Evolutionary conservation across 2,888 invertebrate species (phyloP).

Genomic region (Heteropelma amictum): DNA sequence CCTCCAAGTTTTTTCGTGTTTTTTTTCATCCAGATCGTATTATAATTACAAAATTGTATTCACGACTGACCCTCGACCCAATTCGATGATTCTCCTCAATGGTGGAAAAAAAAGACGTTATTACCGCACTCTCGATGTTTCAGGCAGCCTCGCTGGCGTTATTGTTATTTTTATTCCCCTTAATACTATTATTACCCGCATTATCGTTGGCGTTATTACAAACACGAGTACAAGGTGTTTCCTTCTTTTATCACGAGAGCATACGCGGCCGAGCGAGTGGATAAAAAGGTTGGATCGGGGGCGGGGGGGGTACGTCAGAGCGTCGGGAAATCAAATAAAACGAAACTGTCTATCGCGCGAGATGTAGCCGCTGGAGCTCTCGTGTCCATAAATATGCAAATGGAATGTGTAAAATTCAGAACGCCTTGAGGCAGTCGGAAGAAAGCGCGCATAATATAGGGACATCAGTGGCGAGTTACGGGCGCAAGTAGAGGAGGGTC

Average conservation of each 20-base stretch:
- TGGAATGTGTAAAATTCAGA: slow-evolving; percentile 43
- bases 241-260: neutral
- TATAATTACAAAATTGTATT: too few species aligned
- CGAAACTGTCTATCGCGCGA: neutral
- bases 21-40: too few species aligned
- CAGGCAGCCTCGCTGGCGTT: too few species aligned
- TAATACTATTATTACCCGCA: too few species aligned
- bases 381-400: slow-evolving; percentile 45
- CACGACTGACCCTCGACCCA: too few species aligned
- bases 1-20: too few species aligned
- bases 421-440: slow-evolving; percentile 1
- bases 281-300: neutral
- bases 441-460: slow-evolving; percentile 19
- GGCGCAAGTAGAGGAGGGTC: neutral
- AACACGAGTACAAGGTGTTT: too few species aligned
- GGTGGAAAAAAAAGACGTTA: too few species aligned
- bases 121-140: too few species aligned
- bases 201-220: too few species aligned
- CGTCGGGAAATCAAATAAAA: slow-evolving; percentile 12
- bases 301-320: neutral
- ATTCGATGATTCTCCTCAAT: too few species aligned
- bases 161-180: too few species aligned
- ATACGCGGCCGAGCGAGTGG: neutral
- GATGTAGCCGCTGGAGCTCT: slow-evolving; percentile 4
- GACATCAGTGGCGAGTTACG: slow-evolving; percentile 24